A percentile compares a stretch with the other conserved stretches of the same genome.
phyloP scores from a whole-genome alignment of 2,113 vertebrate species.

The Trochalopteron elliotii region DNA sequence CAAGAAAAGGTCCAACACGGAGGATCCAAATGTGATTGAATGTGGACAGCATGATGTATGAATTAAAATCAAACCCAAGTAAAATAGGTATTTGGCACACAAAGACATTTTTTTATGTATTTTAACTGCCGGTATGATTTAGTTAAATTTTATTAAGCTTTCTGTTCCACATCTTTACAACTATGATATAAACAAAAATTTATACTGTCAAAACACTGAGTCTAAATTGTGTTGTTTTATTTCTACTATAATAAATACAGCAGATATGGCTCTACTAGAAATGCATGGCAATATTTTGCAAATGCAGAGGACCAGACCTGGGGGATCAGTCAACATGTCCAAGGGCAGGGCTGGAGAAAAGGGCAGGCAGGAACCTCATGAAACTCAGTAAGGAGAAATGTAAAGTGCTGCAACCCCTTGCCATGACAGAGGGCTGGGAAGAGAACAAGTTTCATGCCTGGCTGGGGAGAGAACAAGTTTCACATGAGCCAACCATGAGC shows the following conservation, averaged over 20 bases:
- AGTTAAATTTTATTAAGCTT: neutral
- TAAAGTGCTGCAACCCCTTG: neutral
- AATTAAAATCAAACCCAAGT: neutral
- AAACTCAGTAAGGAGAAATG: neutral
- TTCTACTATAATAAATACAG: neutral
- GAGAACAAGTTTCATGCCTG: neutral
- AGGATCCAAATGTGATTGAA: neutral
- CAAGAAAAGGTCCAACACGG: neutral
- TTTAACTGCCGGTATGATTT: neutral
- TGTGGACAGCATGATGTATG: neutral
- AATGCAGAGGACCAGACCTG: neutral
- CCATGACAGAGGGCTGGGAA: neutral
- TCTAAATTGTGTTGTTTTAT: neutral
- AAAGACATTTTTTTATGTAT: neutral
- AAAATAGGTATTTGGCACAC: neutral
- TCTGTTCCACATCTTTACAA: neutral
- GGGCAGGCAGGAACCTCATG: neutral
- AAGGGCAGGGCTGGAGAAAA: neutral
- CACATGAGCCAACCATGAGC: accelerated
- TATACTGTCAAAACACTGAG: neutral
- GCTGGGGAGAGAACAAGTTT: neutral
- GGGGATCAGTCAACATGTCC: neutral
- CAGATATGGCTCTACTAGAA: neutral
- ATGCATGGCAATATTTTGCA: neutral
- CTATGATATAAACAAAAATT: neutral